Percentiles rank a stretch among this genome's conserved stretches.
Conservation (phyloP, 2,113 vertebrate genomes). For the Nansenia antarctica region DNA sequence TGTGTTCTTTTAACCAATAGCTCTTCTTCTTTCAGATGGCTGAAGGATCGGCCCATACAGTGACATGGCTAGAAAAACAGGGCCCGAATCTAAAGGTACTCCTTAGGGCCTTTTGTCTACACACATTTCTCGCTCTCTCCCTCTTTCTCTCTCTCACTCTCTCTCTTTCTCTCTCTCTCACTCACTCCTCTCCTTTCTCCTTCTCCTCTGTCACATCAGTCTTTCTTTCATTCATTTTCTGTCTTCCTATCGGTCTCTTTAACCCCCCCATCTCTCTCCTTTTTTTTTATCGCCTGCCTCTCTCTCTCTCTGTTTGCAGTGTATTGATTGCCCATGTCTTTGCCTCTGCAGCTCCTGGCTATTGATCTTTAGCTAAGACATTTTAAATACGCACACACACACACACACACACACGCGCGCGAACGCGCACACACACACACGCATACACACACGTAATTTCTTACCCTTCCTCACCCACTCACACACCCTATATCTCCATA, state of each 20-base stretch:
- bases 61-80: neutral
- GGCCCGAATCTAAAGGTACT: neutral
- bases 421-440: constrained; percentile 12
- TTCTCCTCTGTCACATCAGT: neutral
- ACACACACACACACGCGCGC: constrained; percentile 28
- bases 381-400: constrained; percentile 43
- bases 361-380: constrained; percentile 74
- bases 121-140: constrained; percentile 5
- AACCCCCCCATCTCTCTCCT: constrained; percentile 49
- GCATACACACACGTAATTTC: neutral
- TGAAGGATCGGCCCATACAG: neutral
- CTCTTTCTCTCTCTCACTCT: constrained; percentile 19
- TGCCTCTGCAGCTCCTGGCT: constrained; percentile 75
- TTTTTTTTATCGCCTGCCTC: constrained; percentile 59
- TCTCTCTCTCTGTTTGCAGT: constrained; percentile 68
- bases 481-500: neutral
- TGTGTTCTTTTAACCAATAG: neutral
- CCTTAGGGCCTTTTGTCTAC: neutral
- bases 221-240: constrained; percentile 45
- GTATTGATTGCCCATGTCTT: constrained; percentile 81
- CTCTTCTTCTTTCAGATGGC: neutral
- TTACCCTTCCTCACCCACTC: constrained; percentile 1
- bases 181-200: neutral
- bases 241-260: constrained; percentile 50
- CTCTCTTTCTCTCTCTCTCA: constrained; percentile 37